A percentile compares a stretch with the other conserved stretches of the same genome.
These are phyloP conservation scores for Scomber colias DNA, from an alignment of 2,113 vertebrate genomes.

Conservation along the genomic window DNA sequence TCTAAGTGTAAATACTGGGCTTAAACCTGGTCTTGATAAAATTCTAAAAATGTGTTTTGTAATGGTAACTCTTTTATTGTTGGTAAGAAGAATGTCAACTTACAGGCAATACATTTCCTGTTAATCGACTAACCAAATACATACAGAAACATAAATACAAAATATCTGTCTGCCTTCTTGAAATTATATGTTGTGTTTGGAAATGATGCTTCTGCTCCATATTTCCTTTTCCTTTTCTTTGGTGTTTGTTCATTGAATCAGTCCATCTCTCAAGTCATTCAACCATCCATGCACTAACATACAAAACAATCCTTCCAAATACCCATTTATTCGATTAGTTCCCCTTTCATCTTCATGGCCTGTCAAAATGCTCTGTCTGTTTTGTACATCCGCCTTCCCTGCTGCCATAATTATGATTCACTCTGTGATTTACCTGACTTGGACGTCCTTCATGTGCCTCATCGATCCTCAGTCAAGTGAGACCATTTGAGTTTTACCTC, in stretches of 20 bases:
- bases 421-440: slow-evolving; percentile 48
- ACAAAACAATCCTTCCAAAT: background rate
- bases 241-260: slow-evolving; percentile 20
- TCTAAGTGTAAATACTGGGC: background rate
- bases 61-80: too few relatives aligned
- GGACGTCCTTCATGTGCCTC: slow-evolving; percentile 56
- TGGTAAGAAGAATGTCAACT: background rate
- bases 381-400: background rate
- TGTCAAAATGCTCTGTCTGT: slow-evolving; percentile 16
- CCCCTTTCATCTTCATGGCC: slow-evolving; percentile 3
- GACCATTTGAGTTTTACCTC: slow-evolving; percentile 58
- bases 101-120: too few relatives aligned
- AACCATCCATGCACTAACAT: background rate
- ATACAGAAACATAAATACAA: too few relatives aligned
- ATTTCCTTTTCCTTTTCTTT: slow-evolving; percentile 1
- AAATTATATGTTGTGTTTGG: too few relatives aligned
- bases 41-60: too few relatives aligned
- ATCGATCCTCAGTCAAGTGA: slow-evolving; percentile 69
- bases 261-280: slow-evolving; percentile 4
- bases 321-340: slow-evolving; percentile 40
- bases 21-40: background rate
- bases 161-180: too few relatives aligned
- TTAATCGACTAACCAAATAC: too few relatives aligned
- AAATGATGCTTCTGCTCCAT: too few relatives aligned
- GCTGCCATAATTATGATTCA: slow-evolving; percentile 57